Base-by-base conservation (phyloP, 2,113 vertebrate genomes). In the Seriola quinqueradiata region DNA sequence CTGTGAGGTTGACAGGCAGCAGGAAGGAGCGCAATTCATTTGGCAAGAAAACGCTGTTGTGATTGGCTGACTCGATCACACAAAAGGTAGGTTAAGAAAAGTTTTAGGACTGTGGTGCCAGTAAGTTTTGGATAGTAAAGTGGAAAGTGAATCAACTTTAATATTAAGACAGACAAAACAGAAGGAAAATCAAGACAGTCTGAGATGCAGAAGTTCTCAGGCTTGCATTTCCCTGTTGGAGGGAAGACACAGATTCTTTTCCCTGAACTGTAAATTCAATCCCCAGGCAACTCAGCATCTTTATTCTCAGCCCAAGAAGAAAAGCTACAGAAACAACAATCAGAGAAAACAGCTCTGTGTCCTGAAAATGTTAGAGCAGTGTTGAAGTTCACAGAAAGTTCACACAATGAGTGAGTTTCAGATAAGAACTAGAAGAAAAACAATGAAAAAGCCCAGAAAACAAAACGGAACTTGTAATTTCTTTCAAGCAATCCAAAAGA, bases 51-150 rank as follows among this genome's bases (percentile, higher is more conserved):
- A 0, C 4, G 42, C 21, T 50, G 48, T 69, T 64, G 36, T 86
- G 52, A 85, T 77, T 81, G 68, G 67, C 38, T 70, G 23, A 78
- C 17, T 61, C 38, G 17, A 77, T 78, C 40, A 57, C n/a, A 76
- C 52, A 60, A 76, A 5, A 74, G 32, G 23, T 19, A 44, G 40
- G 25, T 60, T 1, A 55, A 60, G 36, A 55, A 68, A 79, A 44
- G 11, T 13, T 55, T 11, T 10, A 59, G n/a, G 34, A 72, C 28
- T 34, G 36, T 34, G 46, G n/a, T 46, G 60, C 32, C 25, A 21
- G 44, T 9, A 36, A 25, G 0, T n/a, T 55, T 44, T 25, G 8
- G 46, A 65, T 4, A 19, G 17, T 19, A 63, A 54, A 38, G 6
- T 16, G 19, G 19, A 46, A 63, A 52, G 19, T 72, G 65, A 46